A percentile compares a stretch with the other conserved stretches of the same genome.
phyloP scores from a whole-genome alignment of 35 echinoderm and acorn worm genomes.

The Eucidaris tribuloides region DNA sequence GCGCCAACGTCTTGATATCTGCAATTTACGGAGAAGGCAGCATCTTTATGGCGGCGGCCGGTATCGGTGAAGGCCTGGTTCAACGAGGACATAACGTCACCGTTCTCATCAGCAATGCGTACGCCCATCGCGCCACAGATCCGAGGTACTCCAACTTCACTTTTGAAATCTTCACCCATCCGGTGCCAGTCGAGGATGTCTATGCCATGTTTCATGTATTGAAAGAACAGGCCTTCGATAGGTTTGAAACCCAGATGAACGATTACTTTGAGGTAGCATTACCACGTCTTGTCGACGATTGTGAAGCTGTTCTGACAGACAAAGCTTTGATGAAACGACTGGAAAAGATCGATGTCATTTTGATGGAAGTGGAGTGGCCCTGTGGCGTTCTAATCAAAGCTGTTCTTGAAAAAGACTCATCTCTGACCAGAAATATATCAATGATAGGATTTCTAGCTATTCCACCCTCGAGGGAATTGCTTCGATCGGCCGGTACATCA shows the following conservation, averaged over 20 bases:
- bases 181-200: constrained; percentile 20
- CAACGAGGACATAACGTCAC: constrained; percentile 64
- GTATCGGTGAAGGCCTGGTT: constrained; percentile 39
- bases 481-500: constrained; percentile 31
- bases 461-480: constrained; percentile 9
- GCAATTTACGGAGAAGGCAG: constrained; percentile 54
- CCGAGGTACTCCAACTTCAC: constrained; percentile 30
- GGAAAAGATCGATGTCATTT: constrained; percentile 32
- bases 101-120: constrained; percentile 49
- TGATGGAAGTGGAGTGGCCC: constrained; percentile 30
- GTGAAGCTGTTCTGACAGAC: constrained; percentile 33
- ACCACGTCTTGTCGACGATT: constrained; percentile 64
- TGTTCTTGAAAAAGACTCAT: not conserved
- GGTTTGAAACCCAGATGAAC: constrained; percentile 16
- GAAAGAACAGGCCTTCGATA: constrained; percentile 42
- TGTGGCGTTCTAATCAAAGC: constrained; percentile 44
- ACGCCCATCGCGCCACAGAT: constrained; percentile 26
- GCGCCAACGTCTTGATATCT: not conserved
- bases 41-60: constrained; percentile 42
- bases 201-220: not conserved
- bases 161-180: constrained; percentile 50
- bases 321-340: constrained; percentile 38
- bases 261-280: too few relatives aligned
- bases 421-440: constrained; percentile 44
- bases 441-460: constrained; percentile 51